Evolutionary conservation across 92 coral and sea anemone species (phyloP), one percentile per base, ranked within the genome.

Genomic region (Paragorgia papillata): DNA sequence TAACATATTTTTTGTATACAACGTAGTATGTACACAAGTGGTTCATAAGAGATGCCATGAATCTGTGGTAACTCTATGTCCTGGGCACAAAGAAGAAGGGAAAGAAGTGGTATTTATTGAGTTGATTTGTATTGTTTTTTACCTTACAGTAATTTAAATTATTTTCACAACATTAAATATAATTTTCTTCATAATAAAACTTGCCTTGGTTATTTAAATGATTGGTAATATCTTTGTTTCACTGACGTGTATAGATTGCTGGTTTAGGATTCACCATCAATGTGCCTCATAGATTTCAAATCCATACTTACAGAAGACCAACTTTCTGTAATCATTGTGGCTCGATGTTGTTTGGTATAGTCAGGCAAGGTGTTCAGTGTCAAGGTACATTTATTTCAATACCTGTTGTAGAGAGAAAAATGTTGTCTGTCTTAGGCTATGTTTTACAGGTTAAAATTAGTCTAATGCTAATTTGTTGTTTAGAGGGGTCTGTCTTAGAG

Each of bases 261-360:
- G 87, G 87, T 17, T 73, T 78, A 33, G 67, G 80, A 59, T 75
- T 83, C 49, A 75, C 80, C 30, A 73, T 95, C 66, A 88, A 95
- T 73, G 87, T 95, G 30, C 95, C 99, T 12, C 99, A 95, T 75
- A 85, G 84, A 81, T 95, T 95, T 70, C 80, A 68, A 28, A 90
- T 81, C 22, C 92, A 89, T 27, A 86, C 73, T 40, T 94, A 94
- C 79, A 84, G 69, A 66, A 67, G 95, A 37, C 99, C 99, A 24
- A 95, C 99, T 0, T 95, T 95, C 82, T 95, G 99, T 79, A 96
- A 95, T 31, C 97, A 92, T 33, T 95, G 99, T 85, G 99, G 99
- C 0, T 95, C 99, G 2, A 68, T 95, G 70, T 46, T 95, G 34
- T 95, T 91, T 83, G 99, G 99, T 0, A 35, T 95, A 1, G 35